phyloP scores from a whole-genome alignment of 2,113 vertebrate species.

The Elephas maximus region DNA sequence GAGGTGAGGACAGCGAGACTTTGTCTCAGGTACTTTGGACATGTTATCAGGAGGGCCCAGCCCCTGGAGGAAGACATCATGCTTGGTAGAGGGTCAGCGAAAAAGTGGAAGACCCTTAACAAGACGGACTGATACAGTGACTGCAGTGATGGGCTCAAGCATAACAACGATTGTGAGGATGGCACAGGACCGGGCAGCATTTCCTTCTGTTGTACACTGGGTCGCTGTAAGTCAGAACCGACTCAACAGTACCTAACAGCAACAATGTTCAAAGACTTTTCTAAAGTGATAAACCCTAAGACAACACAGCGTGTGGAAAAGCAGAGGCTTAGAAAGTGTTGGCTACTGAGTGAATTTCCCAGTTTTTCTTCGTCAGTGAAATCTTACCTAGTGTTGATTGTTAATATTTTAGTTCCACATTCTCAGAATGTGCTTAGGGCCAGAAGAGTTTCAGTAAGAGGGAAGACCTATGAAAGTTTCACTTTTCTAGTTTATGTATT shows the following conservation, averaged over 20 bases:
- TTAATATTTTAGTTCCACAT: not conserved
- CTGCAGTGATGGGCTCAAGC: not conserved
- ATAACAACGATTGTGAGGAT: not conserved
- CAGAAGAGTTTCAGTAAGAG: not conserved
- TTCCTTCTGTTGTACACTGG: not conserved
- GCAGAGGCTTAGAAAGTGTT: not conserved
- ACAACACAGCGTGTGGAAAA: not conserved
- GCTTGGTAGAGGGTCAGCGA: not conserved
- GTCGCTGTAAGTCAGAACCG: not conserved
- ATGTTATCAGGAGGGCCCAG: not conserved
- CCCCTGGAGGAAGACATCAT: not conserved
- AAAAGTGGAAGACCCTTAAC: not conserved
- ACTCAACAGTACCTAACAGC: not conserved
- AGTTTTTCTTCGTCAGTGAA: conserved; percentile 19
- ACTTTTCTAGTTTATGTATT: not conserved
- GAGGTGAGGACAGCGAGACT: not conserved
- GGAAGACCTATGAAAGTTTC: not conserved
- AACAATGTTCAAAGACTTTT: not conserved
- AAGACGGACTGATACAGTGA: not conserved
- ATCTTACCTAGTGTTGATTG: not conserved
- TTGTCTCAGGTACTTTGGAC: not conserved
- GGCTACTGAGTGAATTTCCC: not conserved
- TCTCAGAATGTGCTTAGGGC: not conserved
- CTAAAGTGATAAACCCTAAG: conserved; percentile 18
- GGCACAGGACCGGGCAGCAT: not conserved